These are phyloP conservation scores for Adoxophyes honmai DNA, from an alignment of 1,140 invertebrate species.

Conservation along the genomic window DNA sequence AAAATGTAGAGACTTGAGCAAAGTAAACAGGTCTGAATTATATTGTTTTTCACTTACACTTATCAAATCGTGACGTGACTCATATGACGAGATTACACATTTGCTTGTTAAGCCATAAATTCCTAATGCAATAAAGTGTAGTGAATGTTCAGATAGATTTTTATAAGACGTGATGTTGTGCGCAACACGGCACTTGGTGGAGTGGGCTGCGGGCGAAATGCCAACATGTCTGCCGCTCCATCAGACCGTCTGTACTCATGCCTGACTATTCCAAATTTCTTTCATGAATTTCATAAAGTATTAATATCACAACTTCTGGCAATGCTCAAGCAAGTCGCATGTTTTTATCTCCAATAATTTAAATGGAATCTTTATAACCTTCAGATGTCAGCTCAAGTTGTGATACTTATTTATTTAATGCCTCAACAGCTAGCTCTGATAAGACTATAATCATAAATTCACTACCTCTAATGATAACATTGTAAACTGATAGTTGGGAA, in stretches of 20 bases:
- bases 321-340: neutral
- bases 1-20: too few relatives aligned
- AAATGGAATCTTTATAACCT: neutral
- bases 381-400: neutral
- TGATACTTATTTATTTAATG: neutral
- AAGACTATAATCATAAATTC: conserved; percentile 2
- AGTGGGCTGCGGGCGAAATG: conserved; percentile 1
- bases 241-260: neutral
- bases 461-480: conserved; percentile 6
- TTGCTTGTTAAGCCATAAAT: neutral
- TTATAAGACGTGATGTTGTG: neutral
- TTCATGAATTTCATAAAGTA: conserved; percentile 6
- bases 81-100: neutral
- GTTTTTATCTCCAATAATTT: neutral
- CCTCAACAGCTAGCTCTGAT: neutral
- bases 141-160: neutral
- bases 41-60: neutral
- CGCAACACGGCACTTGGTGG: neutral
- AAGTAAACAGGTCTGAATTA: too few relatives aligned
- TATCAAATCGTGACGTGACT: neutral
- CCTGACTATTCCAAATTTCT: conserved; percentile 7
- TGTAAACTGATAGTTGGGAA: conserved; percentile 13
- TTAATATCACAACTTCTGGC: neutral
- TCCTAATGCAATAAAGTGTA: too few relatives aligned
- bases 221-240: conserved; percentile 13